Evolutionary conservation across 2,113 vertebrate species (phyloP).

Genomic region (Tauraco erythrolophus): DNA sequence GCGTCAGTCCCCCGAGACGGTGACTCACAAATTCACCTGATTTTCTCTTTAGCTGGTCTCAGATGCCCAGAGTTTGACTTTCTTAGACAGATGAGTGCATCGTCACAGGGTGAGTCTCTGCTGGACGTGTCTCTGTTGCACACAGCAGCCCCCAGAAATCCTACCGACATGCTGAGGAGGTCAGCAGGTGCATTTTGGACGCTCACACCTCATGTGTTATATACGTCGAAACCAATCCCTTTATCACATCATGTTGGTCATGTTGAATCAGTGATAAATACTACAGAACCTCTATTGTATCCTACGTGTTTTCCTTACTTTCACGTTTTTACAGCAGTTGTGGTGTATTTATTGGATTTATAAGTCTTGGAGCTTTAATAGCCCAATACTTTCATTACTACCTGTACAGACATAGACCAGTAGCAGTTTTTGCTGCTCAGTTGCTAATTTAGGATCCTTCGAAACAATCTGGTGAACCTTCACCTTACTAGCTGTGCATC

Average conservation of each 20-base stretch:
- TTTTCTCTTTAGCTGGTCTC: not conserved
- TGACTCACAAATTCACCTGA: not conserved
- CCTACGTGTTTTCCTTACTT: not conserved
- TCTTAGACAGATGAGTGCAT: too few species aligned
- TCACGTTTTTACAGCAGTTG: not conserved
- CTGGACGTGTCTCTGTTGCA: not conserved
- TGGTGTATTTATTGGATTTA: not conserved
- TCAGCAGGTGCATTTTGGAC: not conserved
- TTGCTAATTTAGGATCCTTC: not conserved
- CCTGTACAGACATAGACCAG: not conserved
- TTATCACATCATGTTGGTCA: not conserved
- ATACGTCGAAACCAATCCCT: not conserved
- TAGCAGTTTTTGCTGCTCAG: not conserved
- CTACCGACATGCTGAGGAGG: accelerated
- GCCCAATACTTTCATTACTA: accelerated
- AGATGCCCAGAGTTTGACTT: not conserved
- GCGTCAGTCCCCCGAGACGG: not conserved
- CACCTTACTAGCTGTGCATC: not conserved
- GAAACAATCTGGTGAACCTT: not conserved
- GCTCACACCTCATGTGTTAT: accelerated
- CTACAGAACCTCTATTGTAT: not conserved
- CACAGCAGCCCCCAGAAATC: not conserved
- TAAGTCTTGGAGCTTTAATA: not conserved
- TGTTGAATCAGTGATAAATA: not conserved
- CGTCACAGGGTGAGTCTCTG: not conserved